Evolutionary conservation across 1,140 invertebrate species (phyloP), one percentile per base, ranked within the genome.

Genomic region (Venustaconcha ellipsiformis): DNA sequence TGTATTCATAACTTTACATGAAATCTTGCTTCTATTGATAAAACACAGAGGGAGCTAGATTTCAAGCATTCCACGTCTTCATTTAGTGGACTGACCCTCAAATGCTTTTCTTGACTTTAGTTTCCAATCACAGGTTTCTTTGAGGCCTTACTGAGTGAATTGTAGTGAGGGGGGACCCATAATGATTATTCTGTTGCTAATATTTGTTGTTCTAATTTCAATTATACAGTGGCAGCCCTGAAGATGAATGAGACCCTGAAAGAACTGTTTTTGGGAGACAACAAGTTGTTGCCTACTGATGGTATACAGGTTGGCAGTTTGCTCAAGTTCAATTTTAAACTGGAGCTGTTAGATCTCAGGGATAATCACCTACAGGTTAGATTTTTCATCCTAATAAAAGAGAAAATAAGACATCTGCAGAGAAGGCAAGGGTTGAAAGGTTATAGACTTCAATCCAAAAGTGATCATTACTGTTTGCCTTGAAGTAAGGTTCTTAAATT

Each of bases 181-280:
- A 2, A 5, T 37, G 30, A 2, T 37, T 2, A 2, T 37, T 5
- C 59, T 20, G 20, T 17, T 60, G 59, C 17, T 60, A 17, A 60
- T 60, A 18, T 60, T 17, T 18, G 8, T 60, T 60, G 59, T 60
- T 20, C 59, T 37, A 2, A 2, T 37, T 37, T 37, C 30, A 37
- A 37, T 37, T 80, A 81, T 88, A 18, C 90, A 96, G 95, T 94
- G 86, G 93, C 93, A 83, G 94, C 94, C 20, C 89, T 97, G 17
- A 95, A 95, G 86, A 91, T 94, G 82, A 97, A 96, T 90, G 93
- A 92, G 60, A 93, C 92, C 60, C 90, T 97, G 68, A 93, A 93
- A 66, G 95, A 97, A 90, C 90, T 97, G 67, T 94, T 95, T 83
- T 89, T 97, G 78, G 94, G 94, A 69, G 95, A 96, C 86, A 97